Base-by-base conservation (phyloP, 2,113 vertebrate genomes). In the Callionymus lyra region DNA sequence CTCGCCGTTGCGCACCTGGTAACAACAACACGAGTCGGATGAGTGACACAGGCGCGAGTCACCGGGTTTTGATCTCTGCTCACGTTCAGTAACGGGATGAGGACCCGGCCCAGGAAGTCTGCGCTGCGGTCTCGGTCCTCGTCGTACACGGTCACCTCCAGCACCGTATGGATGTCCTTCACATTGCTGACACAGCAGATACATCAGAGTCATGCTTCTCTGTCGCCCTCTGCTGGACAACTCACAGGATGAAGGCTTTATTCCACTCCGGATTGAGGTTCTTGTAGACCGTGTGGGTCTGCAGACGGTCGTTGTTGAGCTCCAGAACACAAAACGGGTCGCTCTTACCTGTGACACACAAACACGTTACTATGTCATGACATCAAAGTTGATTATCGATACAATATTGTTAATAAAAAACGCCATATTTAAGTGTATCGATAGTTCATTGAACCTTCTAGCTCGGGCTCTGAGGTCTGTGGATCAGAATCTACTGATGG, bases 231-330 rank as follows among this genome's bases (percentile, higher is more conserved):
- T 27, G 21, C 21, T 27, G 21, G 21, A 27, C 21, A 1, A 16
- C 92, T 88, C 84, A 96, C 93, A 94, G 94, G 4, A 89, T 94
- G 79, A 96, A 97, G 79, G 89, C 85, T 85, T 96, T 97, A 82
- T 93, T 94, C 92, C 92, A 96, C 61, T 91, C 89, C 1, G 92
- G 93, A 18, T 80, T 94, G 52, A 97, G 93, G 72, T 90, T 94
- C 82, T 88, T 95, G 84, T 95, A 93, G 59, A 97, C 81, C 0
- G 93, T 97, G 15, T 95, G 93, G 8, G 93, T 96, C 71, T 90
- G 85, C 13, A 95, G 83, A 21, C 92, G 75, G 74, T 95, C 92
- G 4, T 97, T 97, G 56, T 90, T 91, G 79, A 97, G 51, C 69
- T 96, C 93, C 51, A 93, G 70, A 17, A 96, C 90, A 67, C 93